Percentiles rank a stretch among this genome's conserved stretches.
These are phyloP conservation scores for Nysson spinosus DNA, from an alignment of 2,888 invertebrate genomes.

Conservation along the genomic window DNA sequence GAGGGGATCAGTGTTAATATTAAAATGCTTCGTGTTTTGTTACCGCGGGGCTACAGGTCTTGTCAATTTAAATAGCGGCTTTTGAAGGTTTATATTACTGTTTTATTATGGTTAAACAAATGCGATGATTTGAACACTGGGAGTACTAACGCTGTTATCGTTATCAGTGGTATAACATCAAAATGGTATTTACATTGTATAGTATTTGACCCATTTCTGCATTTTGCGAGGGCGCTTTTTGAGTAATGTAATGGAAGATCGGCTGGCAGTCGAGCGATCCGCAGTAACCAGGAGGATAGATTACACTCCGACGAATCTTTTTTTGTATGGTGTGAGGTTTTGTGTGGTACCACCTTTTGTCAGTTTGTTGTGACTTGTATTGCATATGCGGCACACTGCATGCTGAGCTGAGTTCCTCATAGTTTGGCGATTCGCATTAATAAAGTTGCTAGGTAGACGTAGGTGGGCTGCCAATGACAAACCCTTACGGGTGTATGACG, in stretches of 20 bases:
- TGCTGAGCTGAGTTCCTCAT: conserved; percentile 64
- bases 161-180: too few species aligned
- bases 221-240: conserved; percentile 25
- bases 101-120: too few species aligned
- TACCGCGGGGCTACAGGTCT: too few species aligned
- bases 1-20: conserved; percentile 4
- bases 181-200: too few species aligned
- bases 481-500: conserved; percentile 35
- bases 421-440: conserved; percentile 55
- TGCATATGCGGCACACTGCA: conserved; percentile 71
- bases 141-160: too few species aligned
- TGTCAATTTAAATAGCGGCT: too few species aligned
- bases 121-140: too few species aligned
- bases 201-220: not conserved
- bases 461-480: conserved; percentile 49
- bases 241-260: conserved; percentile 37
- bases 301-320: conserved; percentile 24
- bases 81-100: too few species aligned
- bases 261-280: conserved; percentile 56
- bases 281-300: conserved; percentile 6
- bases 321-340: conserved; percentile 63
- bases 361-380: conserved; percentile 68
- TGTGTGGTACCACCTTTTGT: conserved; percentile 70
- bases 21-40: not conserved
- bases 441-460: conserved; percentile 57